A percentile compares a stretch with the other conserved stretches of the same genome.
Conservation (phyloP, 2,888 invertebrate genomes). For the Taphrorychus bicolor region DNA sequence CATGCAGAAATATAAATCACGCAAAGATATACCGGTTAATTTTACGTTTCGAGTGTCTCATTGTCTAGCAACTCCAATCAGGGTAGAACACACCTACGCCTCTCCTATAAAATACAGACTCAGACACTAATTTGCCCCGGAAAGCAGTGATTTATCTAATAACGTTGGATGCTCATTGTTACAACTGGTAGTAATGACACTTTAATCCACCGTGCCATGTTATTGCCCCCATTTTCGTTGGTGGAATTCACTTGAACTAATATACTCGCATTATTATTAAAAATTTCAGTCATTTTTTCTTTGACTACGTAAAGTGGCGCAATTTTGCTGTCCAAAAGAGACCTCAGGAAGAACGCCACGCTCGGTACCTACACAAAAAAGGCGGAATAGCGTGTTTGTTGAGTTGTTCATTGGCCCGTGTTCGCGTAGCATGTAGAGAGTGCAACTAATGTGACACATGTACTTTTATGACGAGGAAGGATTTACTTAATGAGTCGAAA, state of each 20-base stretch:
- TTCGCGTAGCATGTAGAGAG: too few species aligned
- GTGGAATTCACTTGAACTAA: slow-evolving; percentile 2
- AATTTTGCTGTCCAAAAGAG: neutral
- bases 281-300: neutral
- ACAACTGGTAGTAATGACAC: slow-evolving; percentile 51
- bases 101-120: slow-evolving; percentile 45
- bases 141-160: slow-evolving; percentile 56
- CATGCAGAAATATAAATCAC: slow-evolving; percentile 7
- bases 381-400: neutral
- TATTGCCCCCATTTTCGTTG: slow-evolving; percentile 30
- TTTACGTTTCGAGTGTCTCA: slow-evolving; percentile 35
- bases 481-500: too few species aligned
- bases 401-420: neutral
- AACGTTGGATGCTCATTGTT: slow-evolving; percentile 50
- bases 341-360: neutral
- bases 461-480: too few species aligned
- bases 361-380: neutral
- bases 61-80: slow-evolving; percentile 35
- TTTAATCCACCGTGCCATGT: slow-evolving; percentile 26
- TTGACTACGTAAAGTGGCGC: neutral
- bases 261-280: neutral
- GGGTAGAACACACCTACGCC: slow-evolving; percentile 44
- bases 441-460: too few species aligned
- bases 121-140: slow-evolving; percentile 53
- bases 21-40: slow-evolving; percentile 30